Conservation (phyloP, 2,888 invertebrate genomes). For the Aporophyla lueneburgensis region DNA sequence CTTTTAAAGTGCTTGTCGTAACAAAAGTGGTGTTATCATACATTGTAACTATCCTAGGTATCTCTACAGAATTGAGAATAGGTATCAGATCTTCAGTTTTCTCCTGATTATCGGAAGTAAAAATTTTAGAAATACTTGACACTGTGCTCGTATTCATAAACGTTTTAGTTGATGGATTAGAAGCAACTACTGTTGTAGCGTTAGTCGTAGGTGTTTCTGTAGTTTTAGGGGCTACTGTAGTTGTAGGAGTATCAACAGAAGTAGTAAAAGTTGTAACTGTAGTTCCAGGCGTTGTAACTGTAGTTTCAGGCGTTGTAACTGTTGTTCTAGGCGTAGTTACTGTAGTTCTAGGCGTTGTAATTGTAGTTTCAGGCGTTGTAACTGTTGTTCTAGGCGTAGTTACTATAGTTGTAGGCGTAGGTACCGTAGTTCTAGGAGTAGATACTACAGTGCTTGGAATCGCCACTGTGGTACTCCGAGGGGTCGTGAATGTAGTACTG, state of each 20-base stretch:
- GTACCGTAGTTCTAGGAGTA: constrained; percentile 10
- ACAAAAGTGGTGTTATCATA: constrained; percentile 50
- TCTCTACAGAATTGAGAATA: constrained; percentile 17
- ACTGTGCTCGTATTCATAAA: constrained; percentile 11
- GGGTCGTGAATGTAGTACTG: constrained; percentile 30
- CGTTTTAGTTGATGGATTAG: constrained; percentile 26
- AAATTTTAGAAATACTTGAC: constrained; percentile 21
- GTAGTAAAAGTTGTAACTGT: constrained; percentile 47
- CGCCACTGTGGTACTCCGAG: constrained; percentile 7
- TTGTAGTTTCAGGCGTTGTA: constrained; percentile 11
- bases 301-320: background rate
- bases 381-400: constrained; percentile 26
- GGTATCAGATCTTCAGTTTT: constrained; percentile 28
- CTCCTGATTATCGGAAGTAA: constrained; percentile 16
- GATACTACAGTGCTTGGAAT: background rate
- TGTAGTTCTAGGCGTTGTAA: background rate
- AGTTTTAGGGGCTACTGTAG: constrained; percentile 30
- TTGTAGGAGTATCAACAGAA: constrained; percentile 57
- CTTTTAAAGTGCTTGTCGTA: constrained; percentile 53
- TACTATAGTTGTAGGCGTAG: constrained; percentile 6
- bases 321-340: background rate
- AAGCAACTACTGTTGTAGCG: constrained; percentile 1
- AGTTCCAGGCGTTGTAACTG: constrained; percentile 32
- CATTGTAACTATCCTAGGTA: constrained; percentile 24
- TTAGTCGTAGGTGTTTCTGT: constrained; percentile 20